phyloP scores from a whole-genome alignment of 2,113 vertebrate species.

The Corvus hawaiiensis region DNA sequence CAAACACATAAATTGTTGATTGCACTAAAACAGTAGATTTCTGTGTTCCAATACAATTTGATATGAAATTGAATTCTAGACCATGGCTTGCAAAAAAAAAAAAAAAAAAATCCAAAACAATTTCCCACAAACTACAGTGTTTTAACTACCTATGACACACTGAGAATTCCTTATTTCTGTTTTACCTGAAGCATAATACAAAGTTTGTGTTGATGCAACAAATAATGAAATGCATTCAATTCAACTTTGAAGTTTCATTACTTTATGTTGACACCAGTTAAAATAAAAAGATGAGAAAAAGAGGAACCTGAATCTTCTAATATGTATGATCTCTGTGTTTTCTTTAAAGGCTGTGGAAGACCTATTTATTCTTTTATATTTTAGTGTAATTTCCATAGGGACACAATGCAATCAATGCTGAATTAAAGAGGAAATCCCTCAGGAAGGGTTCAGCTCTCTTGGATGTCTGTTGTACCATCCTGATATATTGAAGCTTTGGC shows the following conservation, averaged over 20 bases:
- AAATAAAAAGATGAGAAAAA: neutral
- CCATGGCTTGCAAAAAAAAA: neutral
- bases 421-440: neutral
- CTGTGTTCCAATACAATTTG: neutral
- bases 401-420: fast-evolving
- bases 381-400: neutral
- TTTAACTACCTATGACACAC: neutral
- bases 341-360: neutral
- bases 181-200: neutral
- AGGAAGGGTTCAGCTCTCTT: neutral
- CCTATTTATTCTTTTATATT: neutral
- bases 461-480: neutral
- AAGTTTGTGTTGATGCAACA: neutral
- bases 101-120: neutral
- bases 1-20: neutral
- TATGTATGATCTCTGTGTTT: neutral
- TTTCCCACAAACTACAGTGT: neutral
- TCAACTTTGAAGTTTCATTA: neutral
- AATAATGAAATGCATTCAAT: neutral
- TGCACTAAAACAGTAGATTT: neutral
- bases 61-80: neutral
- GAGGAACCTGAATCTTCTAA: neutral
- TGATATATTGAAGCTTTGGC: neutral
- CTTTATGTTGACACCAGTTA: neutral
- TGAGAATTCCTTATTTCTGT: neutral